Base-by-base conservation (phyloP, 2,888 invertebrate genomes). In the Pheosia gnoma region DNA sequence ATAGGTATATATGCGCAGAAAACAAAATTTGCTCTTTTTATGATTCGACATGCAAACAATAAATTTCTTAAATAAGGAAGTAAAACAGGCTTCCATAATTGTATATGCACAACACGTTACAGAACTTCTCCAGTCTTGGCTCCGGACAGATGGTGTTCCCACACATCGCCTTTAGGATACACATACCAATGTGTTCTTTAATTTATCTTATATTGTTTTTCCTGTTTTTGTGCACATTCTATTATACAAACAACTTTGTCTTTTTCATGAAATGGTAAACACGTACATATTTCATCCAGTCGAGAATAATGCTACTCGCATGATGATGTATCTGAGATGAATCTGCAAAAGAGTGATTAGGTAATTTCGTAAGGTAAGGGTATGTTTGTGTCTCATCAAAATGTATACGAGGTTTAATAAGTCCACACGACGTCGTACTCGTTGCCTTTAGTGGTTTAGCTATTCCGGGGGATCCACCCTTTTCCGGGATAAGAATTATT, bases 221-320 rank as follows among this genome's bases (percentile, higher is more conserved):
- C 71, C 65, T 72, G 68, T 72, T 72, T 66, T 62, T 66, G 58
- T 58, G 39, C 58, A 53, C 62, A 54, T 56, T 57, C 47, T 8
- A 10, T 11, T 36, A 59, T 54, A 25, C 25, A 66, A 70, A 70
- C 63, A 72, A 68, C 43, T 58, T 25, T 55, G n/a, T 7, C 13
- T 54, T 7, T 25, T 25, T 25, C 11, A 11, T 54, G 52, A n/a
- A 43, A 45, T 37, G 13, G 63, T 61, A 66, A 70, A 72, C 63
- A 70, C 41, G 55, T 51, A 8, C 1, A 59, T 59, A 52, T 58
- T 66, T 66, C 61, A 70, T 25, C 25, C 25, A 25, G 25, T 25
- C 25, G 25, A 25, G 25, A 25, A 25, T 25, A 25, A 25, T 25
- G 25, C 2, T 25, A 25, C 25, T 25, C 25, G 25, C 25, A 25